Conservation (phyloP, 1,140 invertebrate genomes). For the Helicoverpa zea region DNA sequence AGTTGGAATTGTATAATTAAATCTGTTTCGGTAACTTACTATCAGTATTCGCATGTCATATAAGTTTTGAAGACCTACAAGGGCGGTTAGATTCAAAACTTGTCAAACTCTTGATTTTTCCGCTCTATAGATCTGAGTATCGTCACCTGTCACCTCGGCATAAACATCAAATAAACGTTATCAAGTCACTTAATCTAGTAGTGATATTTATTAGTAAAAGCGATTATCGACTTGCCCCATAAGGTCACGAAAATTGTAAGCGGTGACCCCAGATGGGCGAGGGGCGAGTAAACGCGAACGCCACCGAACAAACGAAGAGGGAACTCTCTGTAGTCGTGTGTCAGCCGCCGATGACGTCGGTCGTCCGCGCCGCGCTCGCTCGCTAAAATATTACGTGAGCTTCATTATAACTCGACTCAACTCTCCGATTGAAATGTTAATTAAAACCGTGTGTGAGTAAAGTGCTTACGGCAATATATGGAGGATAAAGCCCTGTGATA, state of each 20-base stretch:
- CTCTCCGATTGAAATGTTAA: slow-evolving; percentile 48
- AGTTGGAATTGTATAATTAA: no score
- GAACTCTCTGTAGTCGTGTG: slow-evolving; percentile 68
- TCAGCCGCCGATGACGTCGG: slow-evolving; percentile 48
- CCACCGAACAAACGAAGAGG: slow-evolving; percentile 52
- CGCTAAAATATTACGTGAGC: slow-evolving; percentile 55
- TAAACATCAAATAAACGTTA: slow-evolving; percentile 29
- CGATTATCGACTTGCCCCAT: slow-evolving; percentile 71
- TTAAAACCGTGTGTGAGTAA: slow-evolving; percentile 61
- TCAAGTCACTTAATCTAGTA: slow-evolving; percentile 32
- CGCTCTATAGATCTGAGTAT: slow-evolving; percentile 3
- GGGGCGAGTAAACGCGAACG: slow-evolving; percentile 68
- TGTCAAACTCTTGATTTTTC: not conserved
- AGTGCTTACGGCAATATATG: slow-evolving; percentile 54
- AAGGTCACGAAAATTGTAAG: slow-evolving; percentile 69
- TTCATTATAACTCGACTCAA: slow-evolving; percentile 50
- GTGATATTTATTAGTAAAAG: slow-evolving; percentile 53
- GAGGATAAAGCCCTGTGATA: slow-evolving; percentile 66
- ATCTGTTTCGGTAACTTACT: no score
- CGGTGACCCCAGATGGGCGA: slow-evolving; percentile 68
- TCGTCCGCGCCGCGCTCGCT: slow-evolving; percentile 51
- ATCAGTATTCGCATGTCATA: no score
- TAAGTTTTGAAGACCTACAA: no score
- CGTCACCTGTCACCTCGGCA: slow-evolving; percentile 24
- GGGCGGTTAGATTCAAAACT: not conserved